Evolutionary conservation across 2,797 vertebrate genomes (phyloP), one percentile per base, ranked within the genome.

Genomic region (Sebastes trivittatus): DNA sequence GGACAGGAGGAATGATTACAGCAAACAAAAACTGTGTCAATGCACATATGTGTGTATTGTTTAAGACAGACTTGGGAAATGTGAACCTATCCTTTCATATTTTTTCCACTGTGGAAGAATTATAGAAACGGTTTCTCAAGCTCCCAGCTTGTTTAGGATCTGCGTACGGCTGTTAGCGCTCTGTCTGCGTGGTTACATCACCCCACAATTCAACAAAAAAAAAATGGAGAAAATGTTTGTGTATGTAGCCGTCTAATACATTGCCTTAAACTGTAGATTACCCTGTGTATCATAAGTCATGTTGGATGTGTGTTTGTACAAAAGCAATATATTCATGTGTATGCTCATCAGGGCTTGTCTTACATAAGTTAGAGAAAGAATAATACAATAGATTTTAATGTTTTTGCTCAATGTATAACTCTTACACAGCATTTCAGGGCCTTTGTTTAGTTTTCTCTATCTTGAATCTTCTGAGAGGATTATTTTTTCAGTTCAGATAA

Each of bases 271-370:
- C 56, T 79, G 63, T 25, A 58, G 36, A 59, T 71, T 65, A 63
- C 38, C 34, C 18, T 11, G 7, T 65, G 30, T 56, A 22, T 55
- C 36, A 65, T 69, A 32, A 74, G 16, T 60, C 16, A 60, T 49
- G 42, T 78, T 78, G 46, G 56, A 80, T 70, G 6, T 75, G 73
- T 52, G 49, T 83, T 25, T 82, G 69, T 72, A 90, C 86, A 88
- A 93, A 92, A 94, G 91, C 91, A 90, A 91, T 91, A 90, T 81
- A 90, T 81, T 86, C 29, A 42, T 75, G 69, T 84, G 75, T 69
- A 59, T 83, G 88, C 23, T 90, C 74, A 73, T 73, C 66, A 69
- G 65, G 32, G 30, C 59, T 77, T 1, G 34, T 80, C 22, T 73
- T 46, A 38, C 46, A 63, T 70, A 20, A 56, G 7, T 72, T 54